phyloP scores from a whole-genome alignment of 1,140 invertebrate species.

The Cotesia chilonis region DNA sequence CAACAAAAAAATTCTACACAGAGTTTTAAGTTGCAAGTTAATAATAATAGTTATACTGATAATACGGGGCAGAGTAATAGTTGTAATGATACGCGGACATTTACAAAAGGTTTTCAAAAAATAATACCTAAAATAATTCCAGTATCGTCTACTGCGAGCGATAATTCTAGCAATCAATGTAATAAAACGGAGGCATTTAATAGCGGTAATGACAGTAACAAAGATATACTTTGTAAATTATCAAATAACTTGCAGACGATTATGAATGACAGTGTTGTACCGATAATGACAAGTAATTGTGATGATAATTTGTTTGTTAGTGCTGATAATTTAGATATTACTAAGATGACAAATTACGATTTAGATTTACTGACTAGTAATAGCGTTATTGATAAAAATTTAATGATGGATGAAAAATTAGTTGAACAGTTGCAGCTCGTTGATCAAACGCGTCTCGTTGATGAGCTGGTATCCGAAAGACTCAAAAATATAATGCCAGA shows the following conservation, averaged over 20 bases:
- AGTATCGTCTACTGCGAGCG: slow-evolving; percentile 13
- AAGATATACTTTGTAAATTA: slow-evolving; percentile 39
- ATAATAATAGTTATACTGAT: slow-evolving; percentile 10
- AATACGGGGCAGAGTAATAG: too few relatives aligned
- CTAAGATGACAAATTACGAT: slow-evolving; percentile 55
- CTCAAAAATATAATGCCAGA: slow-evolving; percentile 60
- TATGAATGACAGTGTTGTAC: slow-evolving; percentile 41
- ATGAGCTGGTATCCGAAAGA: slow-evolving; percentile 58
- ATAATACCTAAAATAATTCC: slow-evolving; percentile 46
- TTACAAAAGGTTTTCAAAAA: slow-evolving; percentile 51
- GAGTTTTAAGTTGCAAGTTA: slow-evolving; percentile 45
- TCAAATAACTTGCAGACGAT: slow-evolving; percentile 41
- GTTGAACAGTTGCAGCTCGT: slow-evolving; percentile 58
- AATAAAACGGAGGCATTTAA: slow-evolving; percentile 33
- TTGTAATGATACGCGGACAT: slow-evolving; percentile 35
- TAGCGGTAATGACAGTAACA: slow-evolving; percentile 24
- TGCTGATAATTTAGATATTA: slow-evolving; percentile 54
- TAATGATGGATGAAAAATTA: slow-evolving; percentile 61
- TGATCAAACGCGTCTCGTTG: slow-evolving; percentile 58
- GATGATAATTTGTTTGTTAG: slow-evolving; percentile 57
- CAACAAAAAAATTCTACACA: slow-evolving; percentile 37
- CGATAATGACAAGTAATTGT: slow-evolving; percentile 42
- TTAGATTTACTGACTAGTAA: slow-evolving; percentile 58
- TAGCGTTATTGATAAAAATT: slow-evolving; percentile 58
- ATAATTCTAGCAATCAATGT: slow-evolving; percentile 34